Evolutionary conservation across 2,797 vertebrate genomes (phyloP), one percentile per base, ranked within the genome.

Genomic region (Gymnodraco acuticeps): DNA sequence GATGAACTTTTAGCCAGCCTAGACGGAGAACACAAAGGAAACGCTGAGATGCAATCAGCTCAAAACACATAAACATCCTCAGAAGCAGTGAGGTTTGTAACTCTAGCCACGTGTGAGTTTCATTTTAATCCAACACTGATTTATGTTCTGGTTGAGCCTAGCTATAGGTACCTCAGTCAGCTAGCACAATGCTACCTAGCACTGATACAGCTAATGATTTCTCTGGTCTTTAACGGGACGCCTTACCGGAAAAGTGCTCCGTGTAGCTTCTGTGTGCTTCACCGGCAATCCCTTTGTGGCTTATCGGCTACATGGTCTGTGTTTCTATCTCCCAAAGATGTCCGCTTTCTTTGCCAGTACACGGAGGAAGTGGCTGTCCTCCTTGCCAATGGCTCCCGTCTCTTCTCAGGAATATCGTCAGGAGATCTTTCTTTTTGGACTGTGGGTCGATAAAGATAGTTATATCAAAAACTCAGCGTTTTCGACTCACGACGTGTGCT

Each of bases 181-280:
- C 16, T 70, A 87, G 77, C 90, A 79, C 23, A 13, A 23, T 51
- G 80, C 81, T 87, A 85, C 78, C 78, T 87, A 88, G 71, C 85
- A 64, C 3, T 0, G 46, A 43, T 2, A 8, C 27, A 75, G 78
- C 76, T 87, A 86, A 82, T 47, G 47, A 77, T 60, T 83, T 42
- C 59, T 33, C 68, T 42, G 53, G 52, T 70, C 38, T 62, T 47
- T 0, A 33, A 19, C 10, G 42, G 50, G n/a, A 70, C 23, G 2
- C 1, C 89, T 90, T 89, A 91, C 90, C 93, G 41, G 73, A 72
- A 72, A 47, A 17, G 14, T 27, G 64, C 46, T 80, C 75, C 61
- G 60, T n/a, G 82, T 12, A 33, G 20, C n/a, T 72, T 52, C 3
- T 5, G 23, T 4, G 59, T 56, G 41, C 67, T 63, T 43, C 54